Base-by-base conservation (phyloP, 2,113 vertebrate species). In the Caranx ignobilis region DNA sequence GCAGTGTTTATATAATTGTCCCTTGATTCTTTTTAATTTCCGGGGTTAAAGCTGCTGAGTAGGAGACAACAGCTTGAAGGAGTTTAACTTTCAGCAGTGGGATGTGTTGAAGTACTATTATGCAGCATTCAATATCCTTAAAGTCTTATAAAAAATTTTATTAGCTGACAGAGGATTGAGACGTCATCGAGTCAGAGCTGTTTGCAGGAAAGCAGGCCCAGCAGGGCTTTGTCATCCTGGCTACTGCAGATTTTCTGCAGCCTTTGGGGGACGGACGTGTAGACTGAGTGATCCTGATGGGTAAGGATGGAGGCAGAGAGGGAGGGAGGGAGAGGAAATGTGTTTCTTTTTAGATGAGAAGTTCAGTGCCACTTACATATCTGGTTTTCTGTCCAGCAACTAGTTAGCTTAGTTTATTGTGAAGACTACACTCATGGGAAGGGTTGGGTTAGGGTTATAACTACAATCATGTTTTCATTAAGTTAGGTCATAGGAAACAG, bases 11-110 rank as follows among this genome's bases (percentile, higher is more conserved):
- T 66, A 56, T 63, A 48, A 55, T 19, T 37, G 39, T 18, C 19
- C n/a, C 0, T 56, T 78, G 31, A 43, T 76, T 81, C 9, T 12
- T 57, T 76, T 61, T 72, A 31, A 66, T 64, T 52, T 54, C 26
- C 55, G 21, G 37, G 18, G 32, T 70, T 55, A 4, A 32, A 18
- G 32, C 21, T 2, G 62, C 56, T 55, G 48, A 35, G 11, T 11
- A 8, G 45, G 71, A 45, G 6, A 15, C 1, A 13, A 5, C 7
- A 26, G 54, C 37, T 31, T 26, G 54, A 41, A 55, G 15, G 11
- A 63, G 19, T 67, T 71, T 47, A 11, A 39, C 43, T 64, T 71
- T 63, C 10, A 19, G 15, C 41, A 50, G 15, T 16, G 16, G 4
- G 32, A 43, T 32, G 70, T 11, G 10, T 11, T 48, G 11, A 56